A percentile compares a stretch with the other conserved stretches of the same genome.
Evolutionary conservation across 2,888 invertebrate species (phyloP).

Genomic region (Conus canariensis): DNA sequence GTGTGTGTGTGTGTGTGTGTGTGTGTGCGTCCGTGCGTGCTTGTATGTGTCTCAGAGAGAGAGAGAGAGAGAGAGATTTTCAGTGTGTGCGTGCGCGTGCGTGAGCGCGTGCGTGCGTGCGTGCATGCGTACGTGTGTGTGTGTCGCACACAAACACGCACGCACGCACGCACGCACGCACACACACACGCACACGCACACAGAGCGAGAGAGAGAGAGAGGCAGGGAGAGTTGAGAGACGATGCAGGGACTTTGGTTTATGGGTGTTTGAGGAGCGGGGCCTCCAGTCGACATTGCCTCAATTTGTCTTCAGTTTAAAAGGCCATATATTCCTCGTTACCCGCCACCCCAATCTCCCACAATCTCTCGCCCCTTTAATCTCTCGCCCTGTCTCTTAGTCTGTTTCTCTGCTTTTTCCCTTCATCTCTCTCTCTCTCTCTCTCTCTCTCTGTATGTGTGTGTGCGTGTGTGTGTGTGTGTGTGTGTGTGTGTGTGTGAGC

Average conservation of each 20-base stretch:
- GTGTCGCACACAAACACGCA: neutral
- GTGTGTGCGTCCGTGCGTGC: neutral
- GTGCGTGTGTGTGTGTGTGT: too few species aligned
- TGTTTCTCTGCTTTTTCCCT: neutral
- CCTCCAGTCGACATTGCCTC: slow-evolving; percentile 5
- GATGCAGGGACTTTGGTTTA: slow-evolving; percentile 33
- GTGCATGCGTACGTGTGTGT: neutral
- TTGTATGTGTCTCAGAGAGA: neutral
- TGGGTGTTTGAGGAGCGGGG: slow-evolving; percentile 26
- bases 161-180: neutral
- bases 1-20: too few species aligned
- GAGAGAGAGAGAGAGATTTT: neutral
- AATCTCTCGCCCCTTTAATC: neutral
- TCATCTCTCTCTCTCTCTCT: neutral
- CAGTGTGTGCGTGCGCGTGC: neutral
- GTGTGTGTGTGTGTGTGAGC: too few species aligned
- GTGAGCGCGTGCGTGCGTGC: neutral
- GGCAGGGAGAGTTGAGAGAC: neutral
- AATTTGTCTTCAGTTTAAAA: slow-evolving; percentile 44
- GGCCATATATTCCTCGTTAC: slow-evolving; percentile 39
- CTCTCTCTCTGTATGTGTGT: neutral
- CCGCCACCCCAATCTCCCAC: neutral
- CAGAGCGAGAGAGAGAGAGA: neutral
- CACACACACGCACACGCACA: slow-evolving; percentile 13
- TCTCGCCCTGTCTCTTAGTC: neutral